phyloP scores from a whole-genome alignment of 2,113 vertebrate genomes.

The Salvator merianae region DNA sequence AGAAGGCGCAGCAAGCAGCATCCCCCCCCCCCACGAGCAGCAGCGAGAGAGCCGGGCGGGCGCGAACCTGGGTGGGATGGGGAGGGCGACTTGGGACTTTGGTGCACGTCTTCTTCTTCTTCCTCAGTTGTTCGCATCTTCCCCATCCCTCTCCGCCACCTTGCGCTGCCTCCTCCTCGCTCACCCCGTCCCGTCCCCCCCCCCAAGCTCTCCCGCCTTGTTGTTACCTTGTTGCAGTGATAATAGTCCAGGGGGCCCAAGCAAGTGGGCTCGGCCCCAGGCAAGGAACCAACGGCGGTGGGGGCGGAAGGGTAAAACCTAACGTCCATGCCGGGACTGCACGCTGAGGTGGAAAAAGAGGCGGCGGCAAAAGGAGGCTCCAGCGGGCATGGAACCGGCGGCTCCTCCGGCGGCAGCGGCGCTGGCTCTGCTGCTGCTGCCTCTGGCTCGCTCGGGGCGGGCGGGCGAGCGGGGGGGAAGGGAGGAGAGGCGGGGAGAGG shows the following conservation, averaged over 20 bases:
- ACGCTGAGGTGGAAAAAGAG: constrained; percentile 48
- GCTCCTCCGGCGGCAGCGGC: constrained; percentile 53
- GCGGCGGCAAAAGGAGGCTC: constrained; percentile 67
- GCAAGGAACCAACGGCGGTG: constrained; percentile 90
- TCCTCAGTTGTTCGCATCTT: not conserved
- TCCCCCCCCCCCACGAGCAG: too few relatives aligned
- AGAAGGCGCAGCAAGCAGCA: not conserved
- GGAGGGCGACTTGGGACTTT: not conserved
- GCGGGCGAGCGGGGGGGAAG: constrained; percentile 46
- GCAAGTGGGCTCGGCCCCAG: constrained; percentile 88
- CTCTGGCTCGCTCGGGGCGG: constrained; percentile 58
- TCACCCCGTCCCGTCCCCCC: constrained; percentile 17
- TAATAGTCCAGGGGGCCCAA: constrained; percentile 94
- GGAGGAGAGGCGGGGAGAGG: not conserved
- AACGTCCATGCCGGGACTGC: constrained; percentile 87
- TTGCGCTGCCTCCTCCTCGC: not conserved
- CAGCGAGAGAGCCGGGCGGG: not conserved
- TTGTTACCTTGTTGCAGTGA: constrained; percentile 93
- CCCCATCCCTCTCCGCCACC: not conserved
- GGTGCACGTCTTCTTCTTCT: not conserved
- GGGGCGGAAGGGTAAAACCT: constrained; percentile 95
- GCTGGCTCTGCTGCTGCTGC: constrained; percentile 57
- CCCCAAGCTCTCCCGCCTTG: not conserved
- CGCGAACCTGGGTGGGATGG: too few relatives aligned
- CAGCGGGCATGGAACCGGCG: constrained; percentile 71